Evolutionary conservation across 1,140 invertebrate genomes (phyloP).

Genomic region (Calycopis cecrops): DNA sequence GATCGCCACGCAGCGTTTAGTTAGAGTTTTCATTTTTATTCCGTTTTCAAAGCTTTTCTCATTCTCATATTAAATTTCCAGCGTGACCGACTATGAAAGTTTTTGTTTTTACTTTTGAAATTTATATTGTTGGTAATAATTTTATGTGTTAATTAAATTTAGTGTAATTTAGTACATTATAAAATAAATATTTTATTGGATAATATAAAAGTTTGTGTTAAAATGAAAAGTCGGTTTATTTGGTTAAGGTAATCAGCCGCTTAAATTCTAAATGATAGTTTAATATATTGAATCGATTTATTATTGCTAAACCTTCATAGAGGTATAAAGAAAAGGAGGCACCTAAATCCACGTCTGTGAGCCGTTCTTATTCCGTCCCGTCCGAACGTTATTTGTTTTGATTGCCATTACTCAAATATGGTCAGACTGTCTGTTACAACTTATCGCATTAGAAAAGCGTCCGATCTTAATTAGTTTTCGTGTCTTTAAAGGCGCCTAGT

Average conservation of each 20-base stretch:
- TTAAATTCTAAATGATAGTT: too few relatives aligned
- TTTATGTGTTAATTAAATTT: too few relatives aligned
- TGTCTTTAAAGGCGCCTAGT: constrained; percentile 69
- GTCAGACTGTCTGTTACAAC: constrained; percentile 52
- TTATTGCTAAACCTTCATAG: too few relatives aligned
- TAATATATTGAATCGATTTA: too few relatives aligned
- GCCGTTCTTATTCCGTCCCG: background rate
- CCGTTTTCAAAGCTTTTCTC: constrained; percentile 21
- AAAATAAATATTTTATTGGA: too few relatives aligned
- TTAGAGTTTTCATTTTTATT: constrained; percentile 50
- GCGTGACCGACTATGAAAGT: background rate
- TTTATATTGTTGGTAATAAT: too few relatives aligned
- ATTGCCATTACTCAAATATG: constrained; percentile 65
- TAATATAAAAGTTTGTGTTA: too few relatives aligned
- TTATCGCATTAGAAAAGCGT: constrained; percentile 71
- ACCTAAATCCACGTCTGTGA: too few relatives aligned
- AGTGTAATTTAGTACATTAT: too few relatives aligned
- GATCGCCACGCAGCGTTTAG: constrained; percentile 58
- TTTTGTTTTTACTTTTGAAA: background rate
- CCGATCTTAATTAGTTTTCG: constrained; percentile 75
- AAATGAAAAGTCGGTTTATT: too few relatives aligned
- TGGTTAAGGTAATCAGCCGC: too few relatives aligned
- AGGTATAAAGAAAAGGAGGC: too few relatives aligned
- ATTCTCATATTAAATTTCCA: constrained; percentile 19
- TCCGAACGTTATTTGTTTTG: constrained; percentile 59